Percentiles rank a stretch among this genome's conserved stretches.
Conservation (phyloP, 1,140 invertebrate species). For the Callitettix versicolor region DNA sequence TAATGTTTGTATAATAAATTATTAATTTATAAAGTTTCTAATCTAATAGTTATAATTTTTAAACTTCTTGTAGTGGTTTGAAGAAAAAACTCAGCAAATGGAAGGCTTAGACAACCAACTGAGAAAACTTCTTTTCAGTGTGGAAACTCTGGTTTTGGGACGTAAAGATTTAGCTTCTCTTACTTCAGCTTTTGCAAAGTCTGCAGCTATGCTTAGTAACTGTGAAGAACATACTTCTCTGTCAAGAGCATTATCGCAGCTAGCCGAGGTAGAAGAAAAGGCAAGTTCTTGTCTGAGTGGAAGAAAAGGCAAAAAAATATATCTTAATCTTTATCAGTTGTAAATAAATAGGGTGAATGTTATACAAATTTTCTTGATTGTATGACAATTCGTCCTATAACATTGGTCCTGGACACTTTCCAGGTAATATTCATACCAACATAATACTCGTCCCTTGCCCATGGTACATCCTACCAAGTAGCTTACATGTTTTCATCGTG, state of each 20-base stretch:
- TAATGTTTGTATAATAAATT: not conserved
- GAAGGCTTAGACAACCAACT: conserved; percentile 86
- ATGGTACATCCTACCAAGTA: too few species aligned
- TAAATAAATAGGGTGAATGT: not conserved
- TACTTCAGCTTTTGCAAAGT: conserved; percentile 75
- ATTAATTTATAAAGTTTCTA: conserved; percentile 15
- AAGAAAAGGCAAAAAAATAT: too few species aligned
- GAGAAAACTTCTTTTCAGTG: conserved; percentile 73
- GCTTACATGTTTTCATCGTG: too few species aligned
- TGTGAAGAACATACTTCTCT: conserved; percentile 92
- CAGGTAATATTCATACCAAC: too few species aligned
- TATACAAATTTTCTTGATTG: not conserved
- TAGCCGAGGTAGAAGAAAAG: conserved; percentile 87
- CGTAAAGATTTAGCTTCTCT: conserved; percentile 73
- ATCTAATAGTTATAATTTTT: conserved; percentile 10
- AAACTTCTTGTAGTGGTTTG: conserved; percentile 78
- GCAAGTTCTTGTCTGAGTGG: too few species aligned
- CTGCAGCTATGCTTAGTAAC: conserved; percentile 82
- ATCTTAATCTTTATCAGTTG: too few species aligned
- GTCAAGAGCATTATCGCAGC: conserved; percentile 80
- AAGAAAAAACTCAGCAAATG: conserved; percentile 86
- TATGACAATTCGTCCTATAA: not conserved
- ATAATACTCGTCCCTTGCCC: too few species aligned
- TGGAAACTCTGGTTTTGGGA: conserved; percentile 79
- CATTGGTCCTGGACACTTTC: not conserved